phyloP scores from a whole-genome alignment of 2,113 vertebrate genomes.

The Prochilodus magdalenae region DNA sequence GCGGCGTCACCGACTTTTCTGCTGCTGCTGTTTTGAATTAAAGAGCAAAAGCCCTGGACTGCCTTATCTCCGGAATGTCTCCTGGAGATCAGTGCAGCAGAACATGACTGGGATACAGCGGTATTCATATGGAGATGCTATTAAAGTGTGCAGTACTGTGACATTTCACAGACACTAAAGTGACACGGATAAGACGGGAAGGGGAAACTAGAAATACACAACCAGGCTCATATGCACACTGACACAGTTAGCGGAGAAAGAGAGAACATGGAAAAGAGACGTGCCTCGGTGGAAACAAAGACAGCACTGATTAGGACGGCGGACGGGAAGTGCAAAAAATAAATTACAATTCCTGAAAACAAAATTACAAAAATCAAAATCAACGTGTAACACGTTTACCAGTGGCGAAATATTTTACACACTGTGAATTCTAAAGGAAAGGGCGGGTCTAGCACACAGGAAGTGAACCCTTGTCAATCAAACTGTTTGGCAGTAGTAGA shows the following conservation, averaged over 20 bases:
- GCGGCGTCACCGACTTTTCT: constrained; percentile 38
- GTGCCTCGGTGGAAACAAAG: background rate
- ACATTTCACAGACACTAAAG: constrained; percentile 32
- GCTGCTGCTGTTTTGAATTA: constrained; percentile 32
- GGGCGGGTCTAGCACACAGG: too few relatives aligned
- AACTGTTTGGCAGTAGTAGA: too few relatives aligned
- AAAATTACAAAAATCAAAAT: too few relatives aligned
- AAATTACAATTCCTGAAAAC: too few relatives aligned
- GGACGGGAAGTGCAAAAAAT: too few relatives aligned
- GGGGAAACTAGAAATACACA: background rate
- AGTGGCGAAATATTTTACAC: too few relatives aligned
- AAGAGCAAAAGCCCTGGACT: constrained; percentile 14
- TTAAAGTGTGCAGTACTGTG: constrained; percentile 20
- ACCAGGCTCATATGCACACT: background rate
- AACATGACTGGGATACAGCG: background rate
- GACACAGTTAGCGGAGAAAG: background rate
- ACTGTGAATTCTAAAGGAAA: too few relatives aligned
- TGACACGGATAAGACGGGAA: constrained; percentile 3
- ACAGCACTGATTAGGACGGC: too few relatives aligned
- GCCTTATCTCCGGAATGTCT: constrained; percentile 22
- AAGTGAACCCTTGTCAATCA: too few relatives aligned
- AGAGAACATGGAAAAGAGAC: background rate
- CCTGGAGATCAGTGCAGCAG: constrained; percentile 23
- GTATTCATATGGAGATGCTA: constrained; percentile 23
- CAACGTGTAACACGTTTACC: too few relatives aligned